phyloP scores from a whole-genome alignment of 2,113 vertebrate species.

The Barnardius zonarius region DNA sequence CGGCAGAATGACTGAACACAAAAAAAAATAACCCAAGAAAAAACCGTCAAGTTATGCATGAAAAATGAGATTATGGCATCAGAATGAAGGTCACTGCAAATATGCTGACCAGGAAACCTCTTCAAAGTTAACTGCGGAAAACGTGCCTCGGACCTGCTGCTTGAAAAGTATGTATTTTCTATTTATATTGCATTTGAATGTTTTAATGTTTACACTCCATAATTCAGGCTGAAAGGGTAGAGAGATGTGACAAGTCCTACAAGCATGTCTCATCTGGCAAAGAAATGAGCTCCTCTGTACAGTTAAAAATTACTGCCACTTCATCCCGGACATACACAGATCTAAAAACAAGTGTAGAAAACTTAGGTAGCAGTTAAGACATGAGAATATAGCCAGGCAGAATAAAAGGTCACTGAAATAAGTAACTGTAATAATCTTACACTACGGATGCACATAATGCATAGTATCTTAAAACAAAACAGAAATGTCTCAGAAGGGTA shows the following conservation, averaged over 20 bases:
- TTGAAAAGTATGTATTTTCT: not conserved
- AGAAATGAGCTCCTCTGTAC: not conserved
- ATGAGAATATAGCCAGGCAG: not conserved
- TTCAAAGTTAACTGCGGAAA: not conserved
- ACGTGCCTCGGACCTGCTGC: not conserved
- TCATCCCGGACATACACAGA: accelerated
- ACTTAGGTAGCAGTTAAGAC: not conserved
- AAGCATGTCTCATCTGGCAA: not conserved
- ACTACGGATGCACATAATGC: not conserved
- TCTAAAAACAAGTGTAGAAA: not conserved
- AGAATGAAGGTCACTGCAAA: slow-evolving; percentile 38
- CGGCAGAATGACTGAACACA: slow-evolving; percentile 56
- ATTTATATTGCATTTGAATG: not conserved
- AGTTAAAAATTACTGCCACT: not conserved
- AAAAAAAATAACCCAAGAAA: not conserved
- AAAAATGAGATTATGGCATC: slow-evolving; percentile 61
- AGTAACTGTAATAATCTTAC: not conserved
- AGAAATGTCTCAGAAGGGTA: not conserved
- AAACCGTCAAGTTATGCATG: slow-evolving; percentile 51
- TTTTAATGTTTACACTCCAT: not conserved
- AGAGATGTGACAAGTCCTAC: not conserved
- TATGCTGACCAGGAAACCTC: slow-evolving; percentile 41
- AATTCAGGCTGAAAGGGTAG: not conserved
- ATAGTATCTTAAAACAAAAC: not conserved
- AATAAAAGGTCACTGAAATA: not conserved